phyloP scores from a whole-genome alignment of 2,797 vertebrate genomes.

The Fringilla coelebs region DNA sequence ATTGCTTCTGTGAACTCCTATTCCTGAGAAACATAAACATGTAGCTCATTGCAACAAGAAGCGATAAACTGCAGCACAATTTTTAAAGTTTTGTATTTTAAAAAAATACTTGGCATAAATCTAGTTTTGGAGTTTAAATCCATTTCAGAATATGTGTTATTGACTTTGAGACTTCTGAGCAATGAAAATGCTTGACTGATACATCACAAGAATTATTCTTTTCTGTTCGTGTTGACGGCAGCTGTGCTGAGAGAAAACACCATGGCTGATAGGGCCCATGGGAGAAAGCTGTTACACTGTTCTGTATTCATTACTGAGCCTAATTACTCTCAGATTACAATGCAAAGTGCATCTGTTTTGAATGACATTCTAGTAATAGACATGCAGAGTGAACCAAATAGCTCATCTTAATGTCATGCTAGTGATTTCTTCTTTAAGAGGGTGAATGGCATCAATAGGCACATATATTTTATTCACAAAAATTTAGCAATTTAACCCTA shows the following conservation, averaged over 20 bases:
- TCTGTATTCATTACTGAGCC: conserved; percentile 33
- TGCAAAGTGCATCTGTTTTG: conserved; percentile 35
- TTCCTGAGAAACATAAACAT: not conserved
- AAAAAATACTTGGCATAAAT: not conserved
- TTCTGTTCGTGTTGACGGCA: not conserved
- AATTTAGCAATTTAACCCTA: not conserved
- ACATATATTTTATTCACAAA: not conserved
- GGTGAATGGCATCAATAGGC: not conserved
- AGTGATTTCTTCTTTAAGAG: conserved; percentile 24
- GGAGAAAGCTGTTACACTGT: not conserved
- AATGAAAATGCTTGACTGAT: not conserved
- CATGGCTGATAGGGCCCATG: not conserved
- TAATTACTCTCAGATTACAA: conserved; percentile 51
- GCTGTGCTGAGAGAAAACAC: conserved; percentile 29
- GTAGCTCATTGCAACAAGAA: not conserved
- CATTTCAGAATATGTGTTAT: not conserved
- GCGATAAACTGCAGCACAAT: not conserved
- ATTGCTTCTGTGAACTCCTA: not conserved
- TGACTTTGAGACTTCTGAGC: not conserved
- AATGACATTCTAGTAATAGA: conserved; percentile 29
- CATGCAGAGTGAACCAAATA: not conserved
- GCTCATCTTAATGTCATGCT: not conserved
- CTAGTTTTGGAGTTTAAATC: not conserved
- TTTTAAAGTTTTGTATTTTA: not conserved
- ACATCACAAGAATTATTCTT: not conserved